Evolutionary conservation across 2,888 invertebrate genomes (phyloP), one percentile per base, ranked within the genome.

Genomic region (Augiades crinisus): DNA sequence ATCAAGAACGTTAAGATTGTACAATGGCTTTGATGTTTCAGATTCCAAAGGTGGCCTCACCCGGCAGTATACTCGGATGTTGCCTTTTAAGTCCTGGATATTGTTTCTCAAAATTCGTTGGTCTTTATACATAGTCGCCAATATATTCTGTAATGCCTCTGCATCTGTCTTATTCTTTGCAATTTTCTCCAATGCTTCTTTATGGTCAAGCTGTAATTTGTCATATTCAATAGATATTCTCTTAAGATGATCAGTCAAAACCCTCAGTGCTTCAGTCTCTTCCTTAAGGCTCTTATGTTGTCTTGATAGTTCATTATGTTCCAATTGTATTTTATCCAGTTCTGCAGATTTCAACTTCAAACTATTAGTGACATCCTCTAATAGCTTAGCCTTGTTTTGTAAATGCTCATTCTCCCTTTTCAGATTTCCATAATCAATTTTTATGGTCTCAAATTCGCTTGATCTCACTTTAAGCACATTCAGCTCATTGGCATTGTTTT

Each of bases 61-160:
- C 56, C 96, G 89, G 67, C 95, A 95, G 64, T 95, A 95, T 0
- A 96, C 96, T 46, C 96, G 78, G 47, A 96, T 95, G 65, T 95
- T 95, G 1, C 95, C 95, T 70, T 89, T 94, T 31, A 95, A 78
- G 73, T 95, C 95, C 85, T 95, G 94, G 22, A 95, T 91, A 0
- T 90, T 90, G 65, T 95, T 95, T 63, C 95, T 93, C 34, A 95
- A 72, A 37, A 88, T 84, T 62, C 94, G 90, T 45, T 94, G 91
- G 57, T 93, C 93, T 70, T 84, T 90, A 47, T 91, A 85, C 78
- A 92, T 83, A 10, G 72, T 64, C 51, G 89, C 84, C 40, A 92
- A 72, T 55, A 87, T 90, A 57, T 85, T 86, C 55, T 87, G 87
- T 34, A 88, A 64, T 22, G 75, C 75, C 56, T 88, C 88, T 22